Conservation (phyloP, 2,888 invertebrate species). For the Flexamia atlantica region DNA sequence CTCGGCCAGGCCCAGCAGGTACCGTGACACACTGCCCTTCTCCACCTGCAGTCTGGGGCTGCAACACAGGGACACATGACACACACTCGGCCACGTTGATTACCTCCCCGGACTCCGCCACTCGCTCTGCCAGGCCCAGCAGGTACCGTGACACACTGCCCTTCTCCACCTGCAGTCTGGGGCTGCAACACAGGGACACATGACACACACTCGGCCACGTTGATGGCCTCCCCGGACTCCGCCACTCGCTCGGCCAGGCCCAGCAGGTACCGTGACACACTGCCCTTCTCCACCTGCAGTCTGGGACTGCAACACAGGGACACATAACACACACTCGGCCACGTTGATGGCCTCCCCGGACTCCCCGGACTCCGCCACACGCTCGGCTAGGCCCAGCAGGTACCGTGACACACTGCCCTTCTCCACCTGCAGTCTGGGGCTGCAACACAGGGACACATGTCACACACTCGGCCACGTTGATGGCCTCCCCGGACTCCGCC, state of each 20-base stretch:
- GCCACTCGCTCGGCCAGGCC: no score
- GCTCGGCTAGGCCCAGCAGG: conserved; percentile 74
- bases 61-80: no score
- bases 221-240: no score
- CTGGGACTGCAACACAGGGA: no score
- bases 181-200: no score
- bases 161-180: conserved; percentile 68
- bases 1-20: conserved; percentile 74
- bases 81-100: conserved; percentile 76
- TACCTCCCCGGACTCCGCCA: conserved; percentile 76
- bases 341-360: conserved; percentile 77
- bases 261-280: conserved; percentile 75
- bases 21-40: conserved; percentile 71
- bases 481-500: no score
- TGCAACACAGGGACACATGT: not conserved
- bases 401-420: conserved; percentile 72
- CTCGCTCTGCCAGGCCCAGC: conserved; percentile 75
- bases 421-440: conserved; percentile 67
- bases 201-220: no score
- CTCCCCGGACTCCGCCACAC: conserved; percentile 76
- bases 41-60: no score
- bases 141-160: conserved; percentile 72
- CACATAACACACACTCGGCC: conserved; percentile 75
- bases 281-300: conserved; percentile 73
- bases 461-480: no score